These are phyloP conservation scores for Promerops cafer DNA, from an alignment of 2,113 vertebrate species.

Conservation along the genomic window DNA sequence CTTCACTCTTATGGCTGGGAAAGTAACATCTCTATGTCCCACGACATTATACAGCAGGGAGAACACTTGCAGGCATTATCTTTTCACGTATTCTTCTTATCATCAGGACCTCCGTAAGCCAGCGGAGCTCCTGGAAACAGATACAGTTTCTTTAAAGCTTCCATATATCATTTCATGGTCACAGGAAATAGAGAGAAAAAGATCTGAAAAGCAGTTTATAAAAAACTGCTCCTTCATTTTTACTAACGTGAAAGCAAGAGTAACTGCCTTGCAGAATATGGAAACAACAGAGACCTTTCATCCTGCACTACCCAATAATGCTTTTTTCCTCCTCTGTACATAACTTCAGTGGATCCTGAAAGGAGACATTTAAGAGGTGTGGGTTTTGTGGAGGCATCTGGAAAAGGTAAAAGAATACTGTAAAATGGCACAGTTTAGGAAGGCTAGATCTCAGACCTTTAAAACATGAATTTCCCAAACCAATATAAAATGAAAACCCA, in stretches of 20 bases:
- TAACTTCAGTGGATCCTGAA: background rate
- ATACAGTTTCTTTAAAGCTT: background rate
- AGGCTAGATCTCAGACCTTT: background rate
- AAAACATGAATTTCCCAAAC: background rate
- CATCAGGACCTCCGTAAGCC: background rate
- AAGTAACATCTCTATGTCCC: background rate
- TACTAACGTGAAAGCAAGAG: background rate
- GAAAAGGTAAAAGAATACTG: background rate
- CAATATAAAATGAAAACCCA: background rate
- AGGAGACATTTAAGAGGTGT: background rate
- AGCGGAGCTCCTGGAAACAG: background rate
- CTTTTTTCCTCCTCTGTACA: background rate
- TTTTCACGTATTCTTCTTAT: slow-evolving; percentile 28
- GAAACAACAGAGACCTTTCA: background rate
- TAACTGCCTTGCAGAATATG: background rate
- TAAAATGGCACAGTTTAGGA: background rate
- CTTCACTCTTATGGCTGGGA: background rate
- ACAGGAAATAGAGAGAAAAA: background rate
- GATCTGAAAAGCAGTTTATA: background rate
- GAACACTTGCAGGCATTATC: background rate
- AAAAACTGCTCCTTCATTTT: background rate
- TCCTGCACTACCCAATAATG: background rate
- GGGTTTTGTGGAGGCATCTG: background rate
- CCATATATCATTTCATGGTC: background rate
- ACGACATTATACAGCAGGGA: background rate